Conservation (phyloP, 2,797 vertebrate genomes). For the Australoheros facetus region DNA sequence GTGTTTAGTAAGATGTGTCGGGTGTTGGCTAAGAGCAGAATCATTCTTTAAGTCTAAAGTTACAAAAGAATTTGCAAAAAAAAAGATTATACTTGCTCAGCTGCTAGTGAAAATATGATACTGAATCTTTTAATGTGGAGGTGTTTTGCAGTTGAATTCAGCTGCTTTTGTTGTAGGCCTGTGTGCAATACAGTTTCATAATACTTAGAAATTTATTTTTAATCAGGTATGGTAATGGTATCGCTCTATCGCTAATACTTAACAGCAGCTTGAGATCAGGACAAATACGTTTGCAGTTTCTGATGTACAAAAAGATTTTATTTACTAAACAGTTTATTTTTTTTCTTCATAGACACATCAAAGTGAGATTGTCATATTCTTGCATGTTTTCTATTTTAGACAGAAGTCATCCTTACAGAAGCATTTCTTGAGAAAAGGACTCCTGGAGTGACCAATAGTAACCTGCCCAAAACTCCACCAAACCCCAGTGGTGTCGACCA, state of each 20-base stretch:
- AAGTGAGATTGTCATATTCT: neutral
- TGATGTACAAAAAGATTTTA: neutral
- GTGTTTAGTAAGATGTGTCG: neutral
- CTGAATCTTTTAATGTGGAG: neutral
- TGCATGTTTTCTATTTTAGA: conserved; percentile 75
- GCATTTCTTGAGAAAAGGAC: conserved; percentile 84
- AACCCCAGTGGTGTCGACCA: conserved; percentile 89
- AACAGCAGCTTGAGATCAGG: neutral
- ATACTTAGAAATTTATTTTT: neutral
- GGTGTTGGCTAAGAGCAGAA: neutral
- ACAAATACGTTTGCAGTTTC: neutral
- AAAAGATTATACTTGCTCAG: neutral
- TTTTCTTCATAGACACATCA: too few relatives aligned
- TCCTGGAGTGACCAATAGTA: conserved; percentile 76
- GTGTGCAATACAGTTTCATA: neutral
- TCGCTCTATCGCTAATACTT: neutral
- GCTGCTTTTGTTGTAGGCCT: neutral
- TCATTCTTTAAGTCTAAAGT: neutral
- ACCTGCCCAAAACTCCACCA: conserved; percentile 83
- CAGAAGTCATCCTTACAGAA: conserved; percentile 85
- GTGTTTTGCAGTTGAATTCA: neutral
- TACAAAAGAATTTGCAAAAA: neutral
- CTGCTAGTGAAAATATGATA: neutral
- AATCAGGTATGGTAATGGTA: neutral
- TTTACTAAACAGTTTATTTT: neutral